Evolutionary conservation across 1,140 invertebrate genomes (phyloP).

Genomic region (Acromyrmex heyeri): DNA sequence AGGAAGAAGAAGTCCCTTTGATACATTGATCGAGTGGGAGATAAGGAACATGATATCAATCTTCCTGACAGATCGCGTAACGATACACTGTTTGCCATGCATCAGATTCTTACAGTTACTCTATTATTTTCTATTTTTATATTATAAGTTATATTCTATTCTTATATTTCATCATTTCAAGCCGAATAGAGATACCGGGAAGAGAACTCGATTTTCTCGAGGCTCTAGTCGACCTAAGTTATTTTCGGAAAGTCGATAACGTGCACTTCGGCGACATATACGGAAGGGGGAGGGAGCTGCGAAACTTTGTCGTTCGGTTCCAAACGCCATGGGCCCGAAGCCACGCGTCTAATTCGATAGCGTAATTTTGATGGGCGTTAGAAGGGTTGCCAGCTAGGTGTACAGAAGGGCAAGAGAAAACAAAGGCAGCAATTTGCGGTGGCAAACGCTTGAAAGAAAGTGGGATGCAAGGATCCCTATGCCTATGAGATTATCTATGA

Average conservation of each 20-base stretch:
- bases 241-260: slow-evolving; percentile 56
- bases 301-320: slow-evolving; percentile 31
- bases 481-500: slow-evolving; percentile 38
- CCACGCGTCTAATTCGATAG: slow-evolving; percentile 47
- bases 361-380: slow-evolving; percentile 18
- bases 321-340: slow-evolving; percentile 15
- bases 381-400: slow-evolving; percentile 13
- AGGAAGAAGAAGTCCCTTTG: background rate
- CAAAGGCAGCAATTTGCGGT: slow-evolving; percentile 28
- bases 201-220: slow-evolving; percentile 57
- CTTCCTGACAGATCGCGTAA: background rate
- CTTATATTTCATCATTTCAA: slow-evolving; percentile 19
- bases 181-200: background rate
- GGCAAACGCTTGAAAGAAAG: slow-evolving; percentile 37
- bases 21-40: background rate
- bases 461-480: background rate
- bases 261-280: slow-evolving; percentile 18
- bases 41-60: background rate
- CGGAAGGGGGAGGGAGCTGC: background rate
- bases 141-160: slow-evolving; percentile 28
- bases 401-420: slow-evolving; percentile 40
- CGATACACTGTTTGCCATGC: slow-evolving; percentile 24
- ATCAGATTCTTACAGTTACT: slow-evolving; percentile 7
- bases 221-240: slow-evolving; percentile 38
- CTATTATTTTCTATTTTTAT: slow-evolving; percentile 31